phyloP scores from a whole-genome alignment of 2,888 invertebrate species.

The Agrypnus murinus region DNA sequence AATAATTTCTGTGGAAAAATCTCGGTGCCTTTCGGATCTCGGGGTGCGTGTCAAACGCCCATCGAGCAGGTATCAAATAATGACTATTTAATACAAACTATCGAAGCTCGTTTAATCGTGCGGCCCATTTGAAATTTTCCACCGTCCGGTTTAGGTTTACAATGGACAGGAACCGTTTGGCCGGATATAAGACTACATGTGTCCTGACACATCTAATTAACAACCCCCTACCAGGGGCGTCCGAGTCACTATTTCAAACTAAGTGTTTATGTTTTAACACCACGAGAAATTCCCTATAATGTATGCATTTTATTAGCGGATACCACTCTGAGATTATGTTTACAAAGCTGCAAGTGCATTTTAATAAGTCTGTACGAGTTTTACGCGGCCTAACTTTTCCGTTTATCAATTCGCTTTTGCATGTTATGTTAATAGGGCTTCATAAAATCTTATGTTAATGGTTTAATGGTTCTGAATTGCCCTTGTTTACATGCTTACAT shows the following conservation, averaged over 20 bases:
- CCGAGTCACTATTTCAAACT: conserved; percentile 52
- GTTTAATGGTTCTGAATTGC: conserved; percentile 32
- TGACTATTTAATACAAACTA: conserved; percentile 57
- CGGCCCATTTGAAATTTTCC: conserved; percentile 36
- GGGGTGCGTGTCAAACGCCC: conserved; percentile 57
- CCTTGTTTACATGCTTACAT: conserved; percentile 32
- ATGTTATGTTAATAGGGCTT: conserved; percentile 33
- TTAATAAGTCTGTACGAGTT: conserved; percentile 30
- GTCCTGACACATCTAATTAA: conserved; percentile 61
- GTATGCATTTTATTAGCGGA: conserved; percentile 33
- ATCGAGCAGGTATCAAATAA: conserved; percentile 58
- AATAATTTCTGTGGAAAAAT: conserved; percentile 22
- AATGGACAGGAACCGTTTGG: conserved; percentile 36
- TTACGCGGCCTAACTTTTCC: conserved; percentile 26
- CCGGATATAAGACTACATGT: conserved; percentile 56
- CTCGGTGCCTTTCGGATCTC: conserved; percentile 26
- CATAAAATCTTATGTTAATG: conserved; percentile 33
- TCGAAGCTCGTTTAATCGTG: conserved; percentile 43
- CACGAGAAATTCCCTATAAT: conserved; percentile 45
- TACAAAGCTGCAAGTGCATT: conserved; percentile 32
- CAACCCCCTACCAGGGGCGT: conserved; percentile 57
- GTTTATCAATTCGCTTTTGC: conserved; percentile 34
- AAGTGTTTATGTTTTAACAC: conserved; percentile 55
- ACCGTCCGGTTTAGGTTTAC: not conserved
- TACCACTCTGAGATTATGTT: conserved; percentile 26